Percentiles rank a stretch among this genome's conserved stretches.
Evolutionary conservation across 1,140 invertebrate genomes (phyloP).

Genomic region (Zaprionus ornatus): DNA sequence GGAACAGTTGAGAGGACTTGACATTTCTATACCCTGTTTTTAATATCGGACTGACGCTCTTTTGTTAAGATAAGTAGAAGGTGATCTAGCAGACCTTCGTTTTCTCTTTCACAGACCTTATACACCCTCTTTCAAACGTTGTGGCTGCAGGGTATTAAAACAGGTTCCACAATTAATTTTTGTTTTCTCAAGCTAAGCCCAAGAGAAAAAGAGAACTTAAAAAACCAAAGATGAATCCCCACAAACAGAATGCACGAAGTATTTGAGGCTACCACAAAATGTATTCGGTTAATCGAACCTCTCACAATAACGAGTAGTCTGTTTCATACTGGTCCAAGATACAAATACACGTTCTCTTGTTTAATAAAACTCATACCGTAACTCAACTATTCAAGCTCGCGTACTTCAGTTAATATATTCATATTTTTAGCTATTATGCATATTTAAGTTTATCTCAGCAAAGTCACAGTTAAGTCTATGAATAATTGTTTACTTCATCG

Average conservation of each 20-base stretch:
- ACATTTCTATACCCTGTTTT: background rate
- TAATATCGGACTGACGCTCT: no score
- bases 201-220: constrained; percentile 42
- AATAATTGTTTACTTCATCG: background rate
- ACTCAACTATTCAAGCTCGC: background rate
- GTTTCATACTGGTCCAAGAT: background rate
- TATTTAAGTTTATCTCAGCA: background rate
- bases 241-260: constrained; percentile 48
- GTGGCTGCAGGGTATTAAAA: constrained; percentile 36
- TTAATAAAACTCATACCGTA: background rate
- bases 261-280: constrained; percentile 47
- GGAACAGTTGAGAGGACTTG: background rate
- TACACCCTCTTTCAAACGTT: background rate
- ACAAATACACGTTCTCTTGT: background rate
- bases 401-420: background rate
- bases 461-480: no score
- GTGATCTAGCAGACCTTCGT: no score
- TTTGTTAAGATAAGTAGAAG: no score
- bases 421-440: background rate
- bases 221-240: constrained; percentile 58
- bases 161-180: constrained; percentile 78
- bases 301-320: constrained; percentile 15
- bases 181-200: constrained; percentile 70
- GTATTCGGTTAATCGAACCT: constrained; percentile 44
- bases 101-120: background rate